These are phyloP conservation scores for Cryptoprocta ferox DNA, from an alignment of 2,797 vertebrate species.

Conservation along the genomic window DNA sequence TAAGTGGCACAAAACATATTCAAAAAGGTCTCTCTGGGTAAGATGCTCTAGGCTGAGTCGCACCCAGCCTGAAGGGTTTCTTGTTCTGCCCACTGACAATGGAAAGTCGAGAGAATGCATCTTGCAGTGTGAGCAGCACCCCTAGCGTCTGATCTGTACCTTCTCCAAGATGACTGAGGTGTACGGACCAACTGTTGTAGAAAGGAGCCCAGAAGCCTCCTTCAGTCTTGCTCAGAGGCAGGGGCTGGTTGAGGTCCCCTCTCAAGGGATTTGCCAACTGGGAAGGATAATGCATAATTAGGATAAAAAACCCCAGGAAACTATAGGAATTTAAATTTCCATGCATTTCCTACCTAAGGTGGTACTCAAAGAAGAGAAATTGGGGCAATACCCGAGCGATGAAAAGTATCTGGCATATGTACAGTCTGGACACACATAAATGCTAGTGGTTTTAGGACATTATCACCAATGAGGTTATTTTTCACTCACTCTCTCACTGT, in stretches of 20 bases:
- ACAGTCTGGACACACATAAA: not conserved
- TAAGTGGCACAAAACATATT: constrained; percentile 49
- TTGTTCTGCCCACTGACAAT: not conserved
- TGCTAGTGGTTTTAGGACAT: not conserved
- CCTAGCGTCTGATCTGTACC: not conserved
- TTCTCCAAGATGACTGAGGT: not conserved
- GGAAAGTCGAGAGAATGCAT: not conserved
- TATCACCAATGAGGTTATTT: not conserved
- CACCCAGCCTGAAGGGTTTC: not conserved
- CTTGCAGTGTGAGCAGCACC: no score
- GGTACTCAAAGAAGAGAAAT: not conserved
- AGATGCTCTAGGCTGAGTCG: constrained; percentile 1
- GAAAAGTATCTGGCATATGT: not conserved
- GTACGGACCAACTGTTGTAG: not conserved
- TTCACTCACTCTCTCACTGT: not conserved
- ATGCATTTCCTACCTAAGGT: not conserved
- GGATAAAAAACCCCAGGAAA: not conserved
- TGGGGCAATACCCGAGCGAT: not conserved
- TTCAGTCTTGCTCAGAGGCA: not conserved
- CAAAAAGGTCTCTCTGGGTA: constrained; percentile 55
- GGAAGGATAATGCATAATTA: not conserved
- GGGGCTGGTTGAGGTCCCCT: not conserved
- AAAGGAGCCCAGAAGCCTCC: not conserved
- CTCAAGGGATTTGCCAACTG: not conserved
- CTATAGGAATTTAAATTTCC: not conserved